These are phyloP conservation scores for Lagorchestes hirsutus DNA, from an alignment of 2,797 vertebrate species.

Conservation along the genomic window DNA sequence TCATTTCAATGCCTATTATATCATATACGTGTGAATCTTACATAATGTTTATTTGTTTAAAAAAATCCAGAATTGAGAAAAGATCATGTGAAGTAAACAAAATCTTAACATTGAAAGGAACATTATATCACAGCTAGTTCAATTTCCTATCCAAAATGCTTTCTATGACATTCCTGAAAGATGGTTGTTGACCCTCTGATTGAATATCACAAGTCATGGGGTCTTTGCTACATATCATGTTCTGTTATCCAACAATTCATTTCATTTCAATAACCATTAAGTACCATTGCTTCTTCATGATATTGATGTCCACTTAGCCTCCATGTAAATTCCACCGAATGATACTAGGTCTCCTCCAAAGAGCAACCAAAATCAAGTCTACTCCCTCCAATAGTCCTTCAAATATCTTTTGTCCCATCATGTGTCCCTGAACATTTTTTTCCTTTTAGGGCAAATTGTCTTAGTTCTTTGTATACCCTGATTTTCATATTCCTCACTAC, in stretches of 20 bases:
- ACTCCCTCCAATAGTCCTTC: neutral
- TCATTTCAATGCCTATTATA: neutral
- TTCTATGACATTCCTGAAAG: neutral
- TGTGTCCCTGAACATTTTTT: neutral
- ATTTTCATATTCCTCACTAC: neutral
- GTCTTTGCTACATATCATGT: neutral
- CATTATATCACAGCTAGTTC: neutral
- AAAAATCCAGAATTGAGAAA: neutral
- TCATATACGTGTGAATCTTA: neutral
- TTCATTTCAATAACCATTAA: neutral
- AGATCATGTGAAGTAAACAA: neutral
- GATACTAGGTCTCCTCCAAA: accelerated
- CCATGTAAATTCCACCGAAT: neutral
- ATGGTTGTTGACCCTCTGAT: neutral
- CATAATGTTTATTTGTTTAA: neutral
- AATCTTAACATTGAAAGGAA: neutral
- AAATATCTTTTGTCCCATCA: neutral
- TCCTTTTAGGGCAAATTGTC: neutral
- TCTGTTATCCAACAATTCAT: neutral
- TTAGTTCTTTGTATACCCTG: neutral
- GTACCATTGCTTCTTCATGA: neutral
- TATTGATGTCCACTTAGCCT: neutral
- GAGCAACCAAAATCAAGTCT: neutral
- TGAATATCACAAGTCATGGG: neutral
- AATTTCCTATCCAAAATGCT: neutral